Percentiles rank a stretch among this genome's conserved stretches.
Evolutionary conservation across 1,140 invertebrate genomes (phyloP).

Genomic region (Rhagoletis pomonella): DNA sequence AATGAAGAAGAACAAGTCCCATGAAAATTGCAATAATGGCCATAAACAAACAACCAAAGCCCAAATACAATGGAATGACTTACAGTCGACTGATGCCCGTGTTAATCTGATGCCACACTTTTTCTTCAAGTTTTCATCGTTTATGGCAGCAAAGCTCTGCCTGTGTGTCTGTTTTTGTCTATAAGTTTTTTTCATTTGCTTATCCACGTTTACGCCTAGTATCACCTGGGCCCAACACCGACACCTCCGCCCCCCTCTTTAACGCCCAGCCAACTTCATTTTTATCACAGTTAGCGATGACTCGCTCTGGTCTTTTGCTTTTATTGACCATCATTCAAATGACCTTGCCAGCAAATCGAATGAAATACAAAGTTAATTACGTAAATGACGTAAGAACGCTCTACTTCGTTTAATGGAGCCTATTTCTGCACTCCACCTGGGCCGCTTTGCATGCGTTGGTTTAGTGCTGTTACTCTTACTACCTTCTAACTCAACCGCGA

Average conservation of each 20-base stretch:
- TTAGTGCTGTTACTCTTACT: neutral
- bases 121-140: neutral
- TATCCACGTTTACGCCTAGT: constrained; percentile 11
- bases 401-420: neutral
- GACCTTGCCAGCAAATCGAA: constrained; percentile 39
- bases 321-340: constrained; percentile 29
- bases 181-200: neutral
- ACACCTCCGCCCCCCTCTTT: neutral
- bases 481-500: neutral
- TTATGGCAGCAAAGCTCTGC: neutral
- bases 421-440: neutral
- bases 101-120: neutral
- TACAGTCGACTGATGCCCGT: neutral
- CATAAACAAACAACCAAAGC: neutral
- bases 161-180: neutral
- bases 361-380: constrained; percentile 27
- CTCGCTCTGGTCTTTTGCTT: neutral
- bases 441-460: neutral
- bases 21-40: neutral
- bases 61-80: neutral
- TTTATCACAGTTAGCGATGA: neutral
- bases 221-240: no score
- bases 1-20: neutral
- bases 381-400: constrained; percentile 36
- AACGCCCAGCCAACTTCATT: neutral